Evolutionary conservation across 2,113 vertebrate species (phyloP), one percentile per base, ranked within the genome.

Genomic region (Dolichotis patagonum): DNA sequence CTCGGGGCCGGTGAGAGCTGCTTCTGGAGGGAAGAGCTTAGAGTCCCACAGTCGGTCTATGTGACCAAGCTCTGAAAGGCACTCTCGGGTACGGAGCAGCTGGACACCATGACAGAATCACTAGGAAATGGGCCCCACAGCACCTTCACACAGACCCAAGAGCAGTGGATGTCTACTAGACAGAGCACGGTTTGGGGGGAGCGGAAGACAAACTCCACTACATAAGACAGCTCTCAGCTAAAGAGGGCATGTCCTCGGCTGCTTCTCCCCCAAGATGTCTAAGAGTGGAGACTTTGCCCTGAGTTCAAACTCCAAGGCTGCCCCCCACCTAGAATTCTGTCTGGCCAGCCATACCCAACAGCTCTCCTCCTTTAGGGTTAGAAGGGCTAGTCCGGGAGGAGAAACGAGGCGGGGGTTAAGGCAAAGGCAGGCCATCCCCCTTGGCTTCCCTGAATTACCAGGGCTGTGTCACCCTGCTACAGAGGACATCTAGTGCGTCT

Each of bases 51-150:
- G 7, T 30, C 24, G 3, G n/a, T n/a, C 73, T 43, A 26, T 9
- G 12, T 22, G 69, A 28, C 35, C 16, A 8, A 60, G 30, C 7
- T 16, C 67, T 67, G 71, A 24, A 24, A 30, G 4, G 4, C 11
- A 32, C 32, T 56, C 22, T 41, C 49, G 13, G 13, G 69, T 26
- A 3, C 1, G 6, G 11, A 65, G 88, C 22, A 5, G 35, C 54
- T 11, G 13, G 38, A 35, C 0, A 2, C 13, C 67, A 32, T 60
- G 7, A 8, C 0, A 3, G 4, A 60, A 1, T 19, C 62, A 8
- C 84, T 69, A 30, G 28, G 20, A 20, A 52, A n/a, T 1, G 56
- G 4, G 7, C 16, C n/a, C n/a, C 75, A 30, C 46, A 9, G 2
- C 12, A 46, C 46, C 46, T n/a, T 65, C 71, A 30, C n/a, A 54